Evolutionary conservation across 2,113 vertebrate species (phyloP).

Genomic region (Oxygymnocypris stewartii): DNA sequence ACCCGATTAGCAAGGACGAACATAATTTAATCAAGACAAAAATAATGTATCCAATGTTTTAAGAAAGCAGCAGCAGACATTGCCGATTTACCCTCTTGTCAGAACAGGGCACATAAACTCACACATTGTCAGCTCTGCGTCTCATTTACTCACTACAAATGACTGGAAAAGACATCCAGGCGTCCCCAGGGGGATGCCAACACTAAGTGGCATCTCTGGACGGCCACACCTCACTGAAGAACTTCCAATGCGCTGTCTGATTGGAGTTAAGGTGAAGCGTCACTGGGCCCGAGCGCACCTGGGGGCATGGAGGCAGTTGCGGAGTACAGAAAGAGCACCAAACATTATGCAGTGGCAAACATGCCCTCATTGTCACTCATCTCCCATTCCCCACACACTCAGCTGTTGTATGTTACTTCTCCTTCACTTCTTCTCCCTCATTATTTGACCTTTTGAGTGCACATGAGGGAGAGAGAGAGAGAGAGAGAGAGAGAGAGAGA

Average conservation of each 20-base stretch:
- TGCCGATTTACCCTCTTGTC: slow-evolving; percentile 41
- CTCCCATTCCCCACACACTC: slow-evolving; percentile 57
- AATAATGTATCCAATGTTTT: slow-evolving; percentile 37
- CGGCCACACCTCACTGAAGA: slow-evolving; percentile 31
- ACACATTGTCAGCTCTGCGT: slow-evolving; percentile 44
- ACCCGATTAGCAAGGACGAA: slow-evolving; percentile 32
- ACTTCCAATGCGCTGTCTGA: slow-evolving; percentile 23
- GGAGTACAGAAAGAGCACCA: slow-evolving; percentile 44
- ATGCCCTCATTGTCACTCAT: slow-evolving; percentile 75
- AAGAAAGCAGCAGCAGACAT: not conserved
- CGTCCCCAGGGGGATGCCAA: slow-evolving; percentile 42
- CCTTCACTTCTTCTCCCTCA: slow-evolving; percentile 69
- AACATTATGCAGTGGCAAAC: slow-evolving; percentile 73
- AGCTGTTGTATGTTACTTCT: slow-evolving; percentile 73
- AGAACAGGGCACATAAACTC: slow-evolving; percentile 43
- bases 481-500: too few species aligned
- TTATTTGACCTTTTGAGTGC: slow-evolving; percentile 66
- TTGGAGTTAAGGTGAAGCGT: slow-evolving; percentile 43
- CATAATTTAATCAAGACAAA: slow-evolving; percentile 40
- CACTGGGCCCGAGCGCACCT: slow-evolving; percentile 57
- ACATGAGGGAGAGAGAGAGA: slow-evolving; percentile 35
- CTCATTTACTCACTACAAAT: slow-evolving; percentile 40
- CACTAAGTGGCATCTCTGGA: slow-evolving; percentile 48
- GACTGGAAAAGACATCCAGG: slow-evolving; percentile 39
- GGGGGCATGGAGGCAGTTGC: slow-evolving; percentile 64